phyloP scores from a whole-genome alignment of 2,797 vertebrate genomes.

The Avahi laniger region DNA sequence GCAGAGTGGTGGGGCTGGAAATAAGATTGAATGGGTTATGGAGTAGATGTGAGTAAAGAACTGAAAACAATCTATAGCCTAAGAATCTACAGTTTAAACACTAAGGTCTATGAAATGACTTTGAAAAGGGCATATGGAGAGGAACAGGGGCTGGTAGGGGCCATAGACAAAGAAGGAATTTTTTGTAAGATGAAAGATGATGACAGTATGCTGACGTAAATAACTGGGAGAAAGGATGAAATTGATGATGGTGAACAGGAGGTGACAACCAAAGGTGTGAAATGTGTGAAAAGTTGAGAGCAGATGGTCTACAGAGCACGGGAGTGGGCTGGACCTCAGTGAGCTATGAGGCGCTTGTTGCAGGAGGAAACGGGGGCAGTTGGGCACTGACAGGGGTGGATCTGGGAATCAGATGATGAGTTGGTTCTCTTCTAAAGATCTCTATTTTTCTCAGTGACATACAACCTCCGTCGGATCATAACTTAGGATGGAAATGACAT shows the following conservation, averaged over 20 bases:
- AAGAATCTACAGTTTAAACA: no score
- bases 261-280: background rate
- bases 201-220: background rate
- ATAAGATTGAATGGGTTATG: background rate
- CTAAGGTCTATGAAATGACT: background rate
- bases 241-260: background rate
- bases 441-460: background rate
- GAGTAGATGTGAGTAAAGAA: background rate
- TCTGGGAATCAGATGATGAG: background rate
- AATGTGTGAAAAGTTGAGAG: background rate
- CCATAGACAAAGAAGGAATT: background rate
- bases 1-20: background rate
- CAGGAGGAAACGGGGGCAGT: background rate
- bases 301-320: no score
- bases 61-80: background rate
- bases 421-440: background rate
- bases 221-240: background rate
- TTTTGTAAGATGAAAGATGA: background rate
- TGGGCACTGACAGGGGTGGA: background rate
- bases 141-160: rapidly evolving
- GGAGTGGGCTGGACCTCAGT: background rate
- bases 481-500: background rate
- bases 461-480: background rate
- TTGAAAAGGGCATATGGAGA: background rate
- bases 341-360: background rate